phyloP scores from a whole-genome alignment of 2,113 vertebrate species.

The Oriolus oriolus region DNA sequence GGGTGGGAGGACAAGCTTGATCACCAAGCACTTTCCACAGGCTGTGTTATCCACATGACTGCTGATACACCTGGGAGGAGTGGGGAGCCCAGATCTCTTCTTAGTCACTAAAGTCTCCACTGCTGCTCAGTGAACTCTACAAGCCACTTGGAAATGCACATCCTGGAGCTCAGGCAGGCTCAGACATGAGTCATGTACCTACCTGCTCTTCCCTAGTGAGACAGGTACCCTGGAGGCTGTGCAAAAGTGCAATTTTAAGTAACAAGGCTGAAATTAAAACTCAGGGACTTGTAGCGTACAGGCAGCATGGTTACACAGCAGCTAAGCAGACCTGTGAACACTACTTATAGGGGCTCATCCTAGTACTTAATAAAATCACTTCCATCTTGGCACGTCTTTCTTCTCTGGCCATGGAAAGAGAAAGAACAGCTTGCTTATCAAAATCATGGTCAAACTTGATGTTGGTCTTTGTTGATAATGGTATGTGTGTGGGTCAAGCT shows the following conservation, averaged over 20 bases:
- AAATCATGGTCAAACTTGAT: neutral
- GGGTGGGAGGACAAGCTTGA: neutral
- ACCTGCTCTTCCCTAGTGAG: neutral
- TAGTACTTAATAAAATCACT: neutral
- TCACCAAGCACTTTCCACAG: neutral
- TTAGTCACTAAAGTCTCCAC: neutral
- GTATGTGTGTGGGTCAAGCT: neutral
- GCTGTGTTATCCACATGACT: neutral
- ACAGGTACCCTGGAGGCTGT: neutral
- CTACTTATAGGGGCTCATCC: neutral
- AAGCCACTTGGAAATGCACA: neutral
- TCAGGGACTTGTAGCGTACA: neutral
- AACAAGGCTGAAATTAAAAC: neutral
- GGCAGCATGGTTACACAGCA: neutral
- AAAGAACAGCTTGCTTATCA: neutral
- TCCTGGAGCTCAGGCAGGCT: neutral
- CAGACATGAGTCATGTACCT: neutral
- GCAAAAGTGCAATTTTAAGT: neutral
- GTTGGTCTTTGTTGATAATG: neutral
- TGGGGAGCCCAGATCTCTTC: neutral
- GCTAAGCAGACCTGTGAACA: neutral
- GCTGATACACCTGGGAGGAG: neutral
- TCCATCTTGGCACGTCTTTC: neutral
- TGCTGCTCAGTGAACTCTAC: neutral
- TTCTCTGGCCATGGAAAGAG: neutral